These are phyloP conservation scores for Thermophis baileyi DNA, from an alignment of 2,113 vertebrate species.

Conservation along the genomic window DNA sequence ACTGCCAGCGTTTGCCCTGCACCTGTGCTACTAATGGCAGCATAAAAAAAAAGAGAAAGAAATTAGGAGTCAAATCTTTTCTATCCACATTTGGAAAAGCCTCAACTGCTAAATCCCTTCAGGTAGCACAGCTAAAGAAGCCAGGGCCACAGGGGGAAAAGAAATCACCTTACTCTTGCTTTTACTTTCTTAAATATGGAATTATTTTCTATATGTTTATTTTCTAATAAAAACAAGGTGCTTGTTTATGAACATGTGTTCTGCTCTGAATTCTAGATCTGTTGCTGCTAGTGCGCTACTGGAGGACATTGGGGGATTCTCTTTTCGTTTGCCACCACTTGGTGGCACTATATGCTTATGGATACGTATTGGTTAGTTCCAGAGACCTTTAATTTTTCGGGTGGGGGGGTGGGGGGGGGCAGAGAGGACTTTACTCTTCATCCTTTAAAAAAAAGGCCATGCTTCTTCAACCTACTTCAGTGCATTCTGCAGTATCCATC, in stretches of 20 bases:
- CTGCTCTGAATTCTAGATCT: conserved; percentile 63
- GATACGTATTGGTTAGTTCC: conserved; percentile 77
- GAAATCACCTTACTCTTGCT: neutral
- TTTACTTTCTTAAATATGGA: neutral
- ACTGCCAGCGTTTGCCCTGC: neutral
- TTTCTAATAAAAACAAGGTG: neutral
- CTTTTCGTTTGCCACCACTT: conserved; percentile 81
- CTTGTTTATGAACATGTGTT: neutral
- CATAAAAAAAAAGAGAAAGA: neutral
- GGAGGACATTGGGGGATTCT: conserved; percentile 77
- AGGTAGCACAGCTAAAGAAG: neutral
- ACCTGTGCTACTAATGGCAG: neutral
- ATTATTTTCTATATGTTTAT: neutral
- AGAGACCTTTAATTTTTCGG: neutral
- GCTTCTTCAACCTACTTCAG: neutral
- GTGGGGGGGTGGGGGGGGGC: neutral
- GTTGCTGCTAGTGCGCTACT: conserved; percentile 75
- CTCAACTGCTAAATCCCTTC: neutral
- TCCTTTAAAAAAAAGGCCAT: neutral
- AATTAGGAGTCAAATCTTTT: neutral
- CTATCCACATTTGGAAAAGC: neutral
- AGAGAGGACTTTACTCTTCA: neutral
- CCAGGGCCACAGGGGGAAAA: neutral
- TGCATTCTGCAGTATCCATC: neutral
- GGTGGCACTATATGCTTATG: conserved; percentile 80